Evolutionary conservation across 2,888 invertebrate genomes (phyloP).

Genomic region (Tetragonisca angustula): DNA sequence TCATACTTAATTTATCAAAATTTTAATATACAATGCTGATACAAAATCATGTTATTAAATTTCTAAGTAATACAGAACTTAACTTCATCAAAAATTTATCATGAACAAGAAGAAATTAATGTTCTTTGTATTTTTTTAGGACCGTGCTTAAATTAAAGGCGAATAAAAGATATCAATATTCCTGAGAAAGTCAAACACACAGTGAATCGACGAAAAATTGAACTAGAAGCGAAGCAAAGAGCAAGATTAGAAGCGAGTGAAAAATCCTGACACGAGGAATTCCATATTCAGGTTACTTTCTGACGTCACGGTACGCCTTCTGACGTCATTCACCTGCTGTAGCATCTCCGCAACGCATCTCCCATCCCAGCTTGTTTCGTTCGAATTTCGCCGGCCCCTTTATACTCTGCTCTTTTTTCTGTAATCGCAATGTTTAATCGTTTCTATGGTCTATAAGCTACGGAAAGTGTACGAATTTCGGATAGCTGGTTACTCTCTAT

Average conservation of each 20-base stretch:
- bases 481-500: slow-evolving; percentile 1
- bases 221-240: not conserved
- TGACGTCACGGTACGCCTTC: slow-evolving; percentile 78
- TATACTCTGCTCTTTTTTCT: slow-evolving; percentile 14
- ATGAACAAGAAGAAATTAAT: not conserved
- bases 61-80: not conserved
- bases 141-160: not conserved
- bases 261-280: slow-evolving; percentile 15
- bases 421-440: slow-evolving; percentile 13
- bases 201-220: not conserved
- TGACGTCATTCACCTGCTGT: slow-evolving; percentile 80
- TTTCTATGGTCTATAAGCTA: not conserved
- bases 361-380: slow-evolving; percentile 34
- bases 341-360: slow-evolving; percentile 55
- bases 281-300: slow-evolving; percentile 67
- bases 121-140: not conserved
- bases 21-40: too few relatives aligned
- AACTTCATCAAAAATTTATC: not conserved
- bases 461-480: slow-evolving; percentile 7
- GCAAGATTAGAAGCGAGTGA: not conserved
- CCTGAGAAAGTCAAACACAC: not conserved
- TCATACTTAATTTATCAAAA: not conserved
- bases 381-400: slow-evolving; percentile 67
- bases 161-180: not conserved
- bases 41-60: not conserved